Base-by-base conservation (phyloP, 53 echinoderm and acorn worm genomes). In the Arbacia lixula region DNA sequence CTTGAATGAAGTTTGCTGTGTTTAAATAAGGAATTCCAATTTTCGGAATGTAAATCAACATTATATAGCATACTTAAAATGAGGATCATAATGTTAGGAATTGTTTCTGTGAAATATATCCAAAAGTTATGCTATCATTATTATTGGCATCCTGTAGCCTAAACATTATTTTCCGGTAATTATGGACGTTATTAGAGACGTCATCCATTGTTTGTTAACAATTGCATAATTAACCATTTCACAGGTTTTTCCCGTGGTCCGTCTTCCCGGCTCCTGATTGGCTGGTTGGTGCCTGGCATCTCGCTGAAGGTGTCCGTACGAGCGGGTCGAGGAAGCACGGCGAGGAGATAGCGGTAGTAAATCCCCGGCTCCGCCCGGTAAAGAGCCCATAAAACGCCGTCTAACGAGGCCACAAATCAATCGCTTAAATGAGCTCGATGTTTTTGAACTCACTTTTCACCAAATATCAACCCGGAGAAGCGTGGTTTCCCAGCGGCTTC, bases 401-500 rank as follows among this genome's bases (percentile, higher is more conserved):
- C 84, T 90, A 91, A 93, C 91, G 91, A 91, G 94, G 90, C 85
- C 85, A 93, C 93, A 97, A 97, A 97, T 97, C 98, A 97, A 88
- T 88, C 91, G 91, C 84, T 89, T 91, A 89, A 92, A 97, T 97
- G 98, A 97, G 94, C 90, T 94, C 94, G 82, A 94, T 94, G 90
- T 97, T 97, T 90, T 86, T 97, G 90, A 97, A 97, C 91, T 94
- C 98, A 88, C 88, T 97, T 52, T 93, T 97, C 88, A 91, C 86
- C 71, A 97, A 97, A 86, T 97, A 97, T 85, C 98, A 97, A 79
- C 98, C 98, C 24, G 98, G 98, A 17, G 98, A 97, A 78, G 88
- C 98, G 89, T 97, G 98, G 98, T 97, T 90, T 92, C 98, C 98
- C 29, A 97, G 98, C 60, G 98, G 98, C 43, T 97, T 97, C 89